Conservation (phyloP, 2,888 invertebrate species). For the Drosophila anceps region DNA sequence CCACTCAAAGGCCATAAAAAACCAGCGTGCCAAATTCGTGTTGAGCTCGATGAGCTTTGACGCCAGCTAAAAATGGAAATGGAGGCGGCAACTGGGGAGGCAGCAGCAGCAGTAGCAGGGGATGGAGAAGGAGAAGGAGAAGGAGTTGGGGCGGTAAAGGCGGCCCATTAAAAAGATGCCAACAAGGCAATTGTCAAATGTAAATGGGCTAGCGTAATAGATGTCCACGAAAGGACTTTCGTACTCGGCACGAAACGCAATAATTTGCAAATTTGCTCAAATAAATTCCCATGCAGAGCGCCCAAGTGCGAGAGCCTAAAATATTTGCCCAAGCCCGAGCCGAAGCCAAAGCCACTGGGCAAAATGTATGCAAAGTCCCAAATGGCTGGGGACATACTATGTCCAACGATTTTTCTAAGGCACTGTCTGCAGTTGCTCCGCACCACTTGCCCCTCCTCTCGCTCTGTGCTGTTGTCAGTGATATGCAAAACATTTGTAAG, state of each 20-base stretch:
- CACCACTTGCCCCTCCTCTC: neutral
- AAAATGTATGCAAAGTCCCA: constrained; percentile 75
- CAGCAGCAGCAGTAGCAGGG: neutral
- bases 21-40: constrained; percentile 68
- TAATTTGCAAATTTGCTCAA: constrained; percentile 80
- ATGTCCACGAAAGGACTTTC: constrained; percentile 55
- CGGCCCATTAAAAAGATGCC: constrained; percentile 73
- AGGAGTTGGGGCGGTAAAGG: neutral
- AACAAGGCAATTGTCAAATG: constrained; percentile 80
- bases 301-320: constrained; percentile 60
- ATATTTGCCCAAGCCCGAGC: constrained; percentile 56
- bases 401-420: constrained; percentile 53
- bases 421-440: constrained; percentile 15
- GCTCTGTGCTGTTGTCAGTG: constrained; percentile 48
- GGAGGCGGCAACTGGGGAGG: too few species aligned
- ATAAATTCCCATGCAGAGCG: constrained; percentile 75
- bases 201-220: constrained; percentile 75
- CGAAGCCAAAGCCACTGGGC: constrained; percentile 49
- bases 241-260: constrained; percentile 59
- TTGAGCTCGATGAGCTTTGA: constrained; percentile 52
- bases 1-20: constrained; percentile 61
- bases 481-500: constrained; percentile 72
- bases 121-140: neutral
- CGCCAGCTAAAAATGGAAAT: neutral
- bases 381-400: neutral